Evolutionary conservation across 2,888 invertebrate species (phyloP).

Genomic region (Chloromyia formosa): DNA sequence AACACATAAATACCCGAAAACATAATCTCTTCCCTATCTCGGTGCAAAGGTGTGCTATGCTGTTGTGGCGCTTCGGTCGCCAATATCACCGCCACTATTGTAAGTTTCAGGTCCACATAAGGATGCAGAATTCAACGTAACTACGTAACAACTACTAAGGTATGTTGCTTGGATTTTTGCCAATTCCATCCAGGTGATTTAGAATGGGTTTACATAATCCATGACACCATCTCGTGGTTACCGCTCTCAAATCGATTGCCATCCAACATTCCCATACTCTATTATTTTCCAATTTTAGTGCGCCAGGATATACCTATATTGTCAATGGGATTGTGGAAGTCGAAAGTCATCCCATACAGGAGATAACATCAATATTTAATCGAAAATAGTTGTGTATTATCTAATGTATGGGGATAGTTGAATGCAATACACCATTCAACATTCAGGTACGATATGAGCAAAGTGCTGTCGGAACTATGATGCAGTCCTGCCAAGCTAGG

Average conservation of each 20-base stretch:
- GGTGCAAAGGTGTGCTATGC: background rate
- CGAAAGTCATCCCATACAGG: background rate
- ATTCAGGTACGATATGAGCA: too few relatives aligned
- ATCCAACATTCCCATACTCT: background rate
- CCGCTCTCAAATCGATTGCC: constrained; percentile 19
- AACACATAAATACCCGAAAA: constrained; percentile 20
- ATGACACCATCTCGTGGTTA: constrained; percentile 28
- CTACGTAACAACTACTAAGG: background rate
- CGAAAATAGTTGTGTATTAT: background rate
- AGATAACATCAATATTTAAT: constrained; percentile 8
- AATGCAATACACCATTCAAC: background rate
- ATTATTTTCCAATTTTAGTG: constrained; percentile 24
- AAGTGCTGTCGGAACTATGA: too few relatives aligned
- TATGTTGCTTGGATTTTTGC: constrained; percentile 17
- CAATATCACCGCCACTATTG: background rate
- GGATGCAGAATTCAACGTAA: too few relatives aligned
- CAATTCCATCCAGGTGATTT: constrained; percentile 23
- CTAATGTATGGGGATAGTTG: background rate
- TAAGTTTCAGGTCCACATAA: too few relatives aligned
- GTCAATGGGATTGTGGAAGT: background rate
- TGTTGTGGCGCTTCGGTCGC: background rate
- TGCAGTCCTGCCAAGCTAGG: too few relatives aligned
- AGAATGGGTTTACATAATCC: constrained; percentile 34
- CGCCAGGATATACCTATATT: background rate
- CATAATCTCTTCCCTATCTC: constrained; percentile 5